A percentile compares a stretch with the other conserved stretches of the same genome.
These are phyloP conservation scores for Casuarius casuarius DNA, from an alignment of 2,113 vertebrate species.

Conservation along the genomic window DNA sequence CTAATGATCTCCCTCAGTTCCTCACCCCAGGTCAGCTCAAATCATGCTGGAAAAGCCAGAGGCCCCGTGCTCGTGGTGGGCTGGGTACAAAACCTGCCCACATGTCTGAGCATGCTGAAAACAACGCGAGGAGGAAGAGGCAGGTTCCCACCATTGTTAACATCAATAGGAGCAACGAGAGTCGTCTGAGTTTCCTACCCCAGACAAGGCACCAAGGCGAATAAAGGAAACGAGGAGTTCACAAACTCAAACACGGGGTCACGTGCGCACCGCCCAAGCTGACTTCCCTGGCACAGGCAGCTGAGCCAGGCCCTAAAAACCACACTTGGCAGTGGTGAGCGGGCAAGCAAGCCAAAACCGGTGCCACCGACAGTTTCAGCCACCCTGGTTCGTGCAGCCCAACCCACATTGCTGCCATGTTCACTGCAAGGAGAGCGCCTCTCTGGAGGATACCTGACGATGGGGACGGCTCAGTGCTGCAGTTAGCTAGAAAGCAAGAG, in stretches of 20 bases:
- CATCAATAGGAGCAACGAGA: neutral
- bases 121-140: neutral
- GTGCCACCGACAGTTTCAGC: neutral
- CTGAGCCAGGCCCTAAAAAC: neutral
- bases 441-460: rapidly evolving
- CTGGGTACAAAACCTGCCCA: neutral
- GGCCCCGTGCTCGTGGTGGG: rapidly evolving
- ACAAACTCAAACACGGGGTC: neutral
- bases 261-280: neutral
- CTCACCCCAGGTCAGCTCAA: neutral
- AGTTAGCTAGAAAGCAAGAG: neutral
- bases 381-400: neutral
- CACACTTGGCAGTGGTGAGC: neutral
- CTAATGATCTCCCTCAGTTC: neutral
- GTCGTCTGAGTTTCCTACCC: slow-evolving; percentile 29
- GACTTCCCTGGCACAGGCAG: neutral
- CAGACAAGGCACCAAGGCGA: neutral
- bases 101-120: rapidly evolving
- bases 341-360: neutral
- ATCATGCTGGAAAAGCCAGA: neutral
- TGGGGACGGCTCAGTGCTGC: neutral
- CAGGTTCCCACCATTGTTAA: slow-evolving; percentile 55
- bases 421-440: rapidly evolving
- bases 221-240: neutral
- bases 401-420: rapidly evolving